These are phyloP conservation scores for Botia kubotai DNA, from an alignment of 2,797 vertebrate genomes.

Conservation along the genomic window DNA sequence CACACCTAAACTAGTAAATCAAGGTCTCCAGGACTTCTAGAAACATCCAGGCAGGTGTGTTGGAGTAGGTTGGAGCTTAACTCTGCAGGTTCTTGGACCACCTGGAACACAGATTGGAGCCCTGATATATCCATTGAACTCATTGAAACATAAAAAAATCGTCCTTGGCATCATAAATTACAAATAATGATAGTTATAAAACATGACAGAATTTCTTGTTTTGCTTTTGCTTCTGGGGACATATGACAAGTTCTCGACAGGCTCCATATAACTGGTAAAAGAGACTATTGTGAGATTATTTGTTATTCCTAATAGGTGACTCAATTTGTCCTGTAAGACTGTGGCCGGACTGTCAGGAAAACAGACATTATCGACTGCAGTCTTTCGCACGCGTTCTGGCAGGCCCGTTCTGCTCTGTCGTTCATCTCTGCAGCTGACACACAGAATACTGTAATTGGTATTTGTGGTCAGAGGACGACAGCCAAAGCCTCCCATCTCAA, in stretches of 20 bases:
- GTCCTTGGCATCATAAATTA: no score
- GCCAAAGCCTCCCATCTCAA: constrained; percentile 60
- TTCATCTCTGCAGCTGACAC: constrained; percentile 42
- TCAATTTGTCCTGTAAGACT: constrained; percentile 40
- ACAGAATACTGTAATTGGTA: constrained; percentile 53
- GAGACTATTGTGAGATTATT: not conserved
- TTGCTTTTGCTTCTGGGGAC: no score
- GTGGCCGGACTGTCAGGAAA: constrained; percentile 36
- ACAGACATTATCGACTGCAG: constrained; percentile 54
- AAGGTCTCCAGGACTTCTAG: no score
- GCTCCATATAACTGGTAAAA: not conserved
- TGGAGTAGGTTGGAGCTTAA: no score
- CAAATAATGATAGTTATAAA: no score
- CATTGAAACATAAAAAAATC: no score
- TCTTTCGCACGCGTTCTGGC: constrained; percentile 52
- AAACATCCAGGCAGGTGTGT: no score
- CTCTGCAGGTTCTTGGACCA: no score
- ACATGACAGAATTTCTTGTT: no score
- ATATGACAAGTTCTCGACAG: not conserved
- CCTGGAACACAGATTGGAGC: no score
- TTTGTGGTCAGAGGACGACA: constrained; percentile 58
- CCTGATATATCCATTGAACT: no score
- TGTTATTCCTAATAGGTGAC: constrained; percentile 35
- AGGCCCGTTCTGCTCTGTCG: constrained; percentile 27
- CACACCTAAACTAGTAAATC: no score